phyloP scores from a whole-genome alignment of 2,113 vertebrate genomes.

The Menidia beryllina region DNA sequence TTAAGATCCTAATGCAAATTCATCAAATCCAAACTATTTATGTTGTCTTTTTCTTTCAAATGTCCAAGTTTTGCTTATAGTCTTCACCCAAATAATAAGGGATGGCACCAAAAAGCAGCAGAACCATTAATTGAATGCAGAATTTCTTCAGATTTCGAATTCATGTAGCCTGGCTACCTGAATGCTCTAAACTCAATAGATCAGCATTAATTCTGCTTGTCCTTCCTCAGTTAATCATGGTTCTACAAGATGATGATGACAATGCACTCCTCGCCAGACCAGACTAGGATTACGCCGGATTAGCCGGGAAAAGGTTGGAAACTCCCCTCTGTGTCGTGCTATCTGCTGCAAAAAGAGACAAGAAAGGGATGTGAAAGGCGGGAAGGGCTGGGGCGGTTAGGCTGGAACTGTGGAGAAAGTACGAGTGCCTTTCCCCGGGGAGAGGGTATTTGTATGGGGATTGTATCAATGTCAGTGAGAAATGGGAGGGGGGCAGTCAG shows the following conservation, averaged over 20 bases:
- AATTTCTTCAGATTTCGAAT: neutral
- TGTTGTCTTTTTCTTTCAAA: neutral
- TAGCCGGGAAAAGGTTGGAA: constrained; percentile 49
- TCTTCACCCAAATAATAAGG: neutral
- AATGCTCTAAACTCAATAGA: neutral
- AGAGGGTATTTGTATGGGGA: constrained; percentile 74
- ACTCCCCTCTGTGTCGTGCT: constrained; percentile 49
- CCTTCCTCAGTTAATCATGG: constrained; percentile 36
- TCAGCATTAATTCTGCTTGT: neutral
- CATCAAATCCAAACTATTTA: neutral
- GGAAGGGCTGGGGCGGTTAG: constrained; percentile 26
- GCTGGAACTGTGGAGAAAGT: constrained; percentile 37
- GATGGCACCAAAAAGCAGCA: neutral
- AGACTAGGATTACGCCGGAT: constrained; percentile 66
- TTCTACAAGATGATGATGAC: constrained; percentile 39
- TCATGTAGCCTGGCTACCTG: too few species aligned
- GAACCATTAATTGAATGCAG: neutral
- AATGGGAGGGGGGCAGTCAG: constrained; percentile 67
- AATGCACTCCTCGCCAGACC: constrained; percentile 31
- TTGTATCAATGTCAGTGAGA: constrained; percentile 67
- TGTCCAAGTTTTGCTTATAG: neutral
- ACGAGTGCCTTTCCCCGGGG: constrained; percentile 55
- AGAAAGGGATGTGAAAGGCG: constrained; percentile 24
- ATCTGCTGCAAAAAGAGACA: constrained; percentile 59
- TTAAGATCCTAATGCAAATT: neutral